A percentile compares a stretch with the other conserved stretches of the same genome.
These are phyloP conservation scores for Hylyphantes graminicola DNA, from an alignment of 1,140 invertebrate species.

Conservation along the genomic window DNA sequence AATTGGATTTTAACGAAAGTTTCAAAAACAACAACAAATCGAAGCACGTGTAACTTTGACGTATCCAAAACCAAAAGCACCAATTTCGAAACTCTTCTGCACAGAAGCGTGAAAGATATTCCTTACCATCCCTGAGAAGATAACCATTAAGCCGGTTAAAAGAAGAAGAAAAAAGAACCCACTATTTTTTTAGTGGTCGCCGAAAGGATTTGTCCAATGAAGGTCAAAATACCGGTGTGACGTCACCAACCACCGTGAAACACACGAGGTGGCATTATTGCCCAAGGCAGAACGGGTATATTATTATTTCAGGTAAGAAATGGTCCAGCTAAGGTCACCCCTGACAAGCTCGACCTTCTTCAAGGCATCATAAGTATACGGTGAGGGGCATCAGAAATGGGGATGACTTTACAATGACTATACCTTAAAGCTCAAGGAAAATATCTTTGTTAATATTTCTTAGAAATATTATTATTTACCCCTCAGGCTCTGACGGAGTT, in stretches of 20 bases:
- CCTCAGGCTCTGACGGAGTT: too few species aligned
- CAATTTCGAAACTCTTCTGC: neutral
- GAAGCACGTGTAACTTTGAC: neutral
- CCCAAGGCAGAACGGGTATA: conserved; percentile 2
- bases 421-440: too few species aligned
- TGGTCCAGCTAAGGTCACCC: too few species aligned
- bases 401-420: too few species aligned
- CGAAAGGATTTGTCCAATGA: conserved; percentile 23
- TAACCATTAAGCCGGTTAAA: neutral
- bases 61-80: neutral
- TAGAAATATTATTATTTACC: too few species aligned
- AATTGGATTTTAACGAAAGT: neutral
- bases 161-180: neutral
- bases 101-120: neutral
- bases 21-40: neutral
- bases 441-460: too few species aligned
- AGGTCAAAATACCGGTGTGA: conserved; percentile 27
- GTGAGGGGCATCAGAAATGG: too few species aligned
- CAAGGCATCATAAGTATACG: too few species aligned
- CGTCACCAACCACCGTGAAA: neutral
- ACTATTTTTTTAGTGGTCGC: conserved; percentile 5
- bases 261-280: neutral
- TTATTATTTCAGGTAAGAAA: neutral
- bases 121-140: neutral
- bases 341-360: too few species aligned